Percentiles rank a stretch among this genome's conserved stretches.
Conservation (phyloP, 2,888 invertebrate species). For the Sinelater perroti region DNA sequence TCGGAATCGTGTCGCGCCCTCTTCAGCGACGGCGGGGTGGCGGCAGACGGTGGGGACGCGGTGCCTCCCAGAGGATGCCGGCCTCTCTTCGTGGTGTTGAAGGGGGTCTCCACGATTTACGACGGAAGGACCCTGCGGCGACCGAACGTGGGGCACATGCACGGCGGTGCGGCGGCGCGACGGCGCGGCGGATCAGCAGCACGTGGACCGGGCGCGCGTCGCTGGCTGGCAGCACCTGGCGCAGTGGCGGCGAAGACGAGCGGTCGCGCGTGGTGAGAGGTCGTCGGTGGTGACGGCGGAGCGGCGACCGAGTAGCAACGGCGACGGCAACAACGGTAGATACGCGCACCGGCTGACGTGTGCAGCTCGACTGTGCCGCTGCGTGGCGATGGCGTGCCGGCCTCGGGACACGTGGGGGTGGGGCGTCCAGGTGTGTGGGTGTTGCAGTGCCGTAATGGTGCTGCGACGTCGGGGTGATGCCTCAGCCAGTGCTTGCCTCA, state of each 20-base stretch:
- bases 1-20: slow-evolving; percentile 60
- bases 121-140: slow-evolving; percentile 45
- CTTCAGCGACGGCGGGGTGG: slow-evolving; percentile 59
- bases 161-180: no score
- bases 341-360: slow-evolving; percentile 48
- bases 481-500: slow-evolving; percentile 63
- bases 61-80: slow-evolving; percentile 61
- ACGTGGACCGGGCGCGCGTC: slow-evolving; percentile 32
- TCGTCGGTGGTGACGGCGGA: no score
- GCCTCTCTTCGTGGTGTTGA: slow-evolving; percentile 61
- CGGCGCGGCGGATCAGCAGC: no score
- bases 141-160: no score
- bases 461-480: slow-evolving; percentile 69
- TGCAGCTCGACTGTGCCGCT: slow-evolving; percentile 52
- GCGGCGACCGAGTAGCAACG: no score
- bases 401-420: slow-evolving; percentile 63
- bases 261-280: no score
- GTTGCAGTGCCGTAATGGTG: slow-evolving; percentile 56
- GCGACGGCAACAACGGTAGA: no score
- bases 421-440: slow-evolving; percentile 71
- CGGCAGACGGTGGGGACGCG: slow-evolving; percentile 57
- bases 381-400: slow-evolving; percentile 54
- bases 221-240: slow-evolving; percentile 32
- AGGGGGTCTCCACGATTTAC: slow-evolving; percentile 62
- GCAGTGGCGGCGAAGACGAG: slow-evolving; percentile 30